Evolutionary conservation across 2,888 invertebrate genomes (phyloP), one percentile per base, ranked within the genome.

Genomic region (Drosophila falleni): DNA sequence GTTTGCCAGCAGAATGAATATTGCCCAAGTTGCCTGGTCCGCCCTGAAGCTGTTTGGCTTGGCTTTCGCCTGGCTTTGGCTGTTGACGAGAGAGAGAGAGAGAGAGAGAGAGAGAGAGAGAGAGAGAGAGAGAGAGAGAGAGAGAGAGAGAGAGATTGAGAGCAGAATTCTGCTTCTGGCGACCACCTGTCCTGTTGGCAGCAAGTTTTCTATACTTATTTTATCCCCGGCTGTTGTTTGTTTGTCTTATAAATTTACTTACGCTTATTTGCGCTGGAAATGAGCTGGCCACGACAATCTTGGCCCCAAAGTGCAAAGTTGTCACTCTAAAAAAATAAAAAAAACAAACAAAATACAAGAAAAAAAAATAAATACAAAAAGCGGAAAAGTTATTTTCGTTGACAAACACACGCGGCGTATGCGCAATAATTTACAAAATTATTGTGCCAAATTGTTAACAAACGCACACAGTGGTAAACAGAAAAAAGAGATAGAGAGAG

Each of bases 241-340:
- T 89, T 86, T 86, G 82, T 89, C 85, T 86, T 86, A 84, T 71
- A 86, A 86, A 86, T 86, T 86, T 86, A 86, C 89, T 85, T 85
- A 87, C 86, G 88, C 89, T 84, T 86, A 86, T 86, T 86, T 86
- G 87, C 74, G 73, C 85, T 81, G 78, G 80, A 73, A 82, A 84
- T 87, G 88, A 82, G 86, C 86, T 76, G 79, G 62, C 47, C 67
- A 23, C 35, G 44, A 46, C 51, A 72, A 54, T 58, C 69, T 60
- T 70, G 80, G 66, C 67, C 76, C 80, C 80, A 67, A 67, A 75
- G 76, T 76, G 76, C 79, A 74, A 76, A 79, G 75, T 51, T 74
- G 42, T 56, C 44, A 23, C 61, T 46, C 56, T 26, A 46, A 56
- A 51, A 58, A 49, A 46, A 46, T 49, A 55, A 9, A 60, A 39